These are phyloP conservation scores for Nannobrachium achirus DNA, from an alignment of 2,113 vertebrate species.

Conservation along the genomic window DNA sequence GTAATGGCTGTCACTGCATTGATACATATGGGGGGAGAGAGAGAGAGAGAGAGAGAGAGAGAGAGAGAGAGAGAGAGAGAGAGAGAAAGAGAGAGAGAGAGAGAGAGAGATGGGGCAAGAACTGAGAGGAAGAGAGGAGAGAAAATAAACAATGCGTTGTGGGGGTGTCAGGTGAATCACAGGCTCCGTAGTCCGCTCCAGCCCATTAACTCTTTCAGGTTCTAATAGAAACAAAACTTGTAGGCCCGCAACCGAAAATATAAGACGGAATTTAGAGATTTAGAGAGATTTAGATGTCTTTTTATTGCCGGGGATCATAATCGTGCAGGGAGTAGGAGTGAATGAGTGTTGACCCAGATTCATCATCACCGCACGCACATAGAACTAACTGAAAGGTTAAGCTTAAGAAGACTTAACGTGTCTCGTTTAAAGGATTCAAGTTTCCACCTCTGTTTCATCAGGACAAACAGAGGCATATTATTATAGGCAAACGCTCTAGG, in stretches of 20 bases:
- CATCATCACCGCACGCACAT: constrained; percentile 19
- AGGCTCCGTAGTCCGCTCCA: too few species aligned
- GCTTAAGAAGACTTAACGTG: constrained; percentile 25
- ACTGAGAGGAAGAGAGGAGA: neutral
- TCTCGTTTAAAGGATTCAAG: constrained; percentile 20
- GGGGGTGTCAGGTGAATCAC: constrained; percentile 18
- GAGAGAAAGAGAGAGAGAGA: neutral
- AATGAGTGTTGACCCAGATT: neutral
- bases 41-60: constrained; percentile 11
- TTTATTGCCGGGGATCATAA: constrained; percentile 17
- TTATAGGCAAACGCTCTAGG: neutral
- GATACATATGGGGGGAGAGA: constrained; percentile 10
- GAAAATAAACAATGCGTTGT: neutral
- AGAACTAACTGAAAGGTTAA: constrained; percentile 36
- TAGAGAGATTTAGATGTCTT: neutral
- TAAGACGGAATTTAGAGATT: too few species aligned
- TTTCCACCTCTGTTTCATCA: constrained; percentile 24
- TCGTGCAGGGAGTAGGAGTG: constrained; percentile 9
- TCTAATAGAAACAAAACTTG: neutral
- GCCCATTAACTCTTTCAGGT: neutral
- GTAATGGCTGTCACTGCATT: constrained; percentile 44
- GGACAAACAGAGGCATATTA: constrained; percentile 35
- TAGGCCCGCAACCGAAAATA: neutral
- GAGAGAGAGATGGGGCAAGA: neutral
- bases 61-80: constrained; percentile 3